Percentiles rank a stretch among this genome's conserved stretches.
These are phyloP conservation scores for Phortica variegata DNA, from an alignment of 1,140 invertebrate species.

Conservation along the genomic window DNA sequence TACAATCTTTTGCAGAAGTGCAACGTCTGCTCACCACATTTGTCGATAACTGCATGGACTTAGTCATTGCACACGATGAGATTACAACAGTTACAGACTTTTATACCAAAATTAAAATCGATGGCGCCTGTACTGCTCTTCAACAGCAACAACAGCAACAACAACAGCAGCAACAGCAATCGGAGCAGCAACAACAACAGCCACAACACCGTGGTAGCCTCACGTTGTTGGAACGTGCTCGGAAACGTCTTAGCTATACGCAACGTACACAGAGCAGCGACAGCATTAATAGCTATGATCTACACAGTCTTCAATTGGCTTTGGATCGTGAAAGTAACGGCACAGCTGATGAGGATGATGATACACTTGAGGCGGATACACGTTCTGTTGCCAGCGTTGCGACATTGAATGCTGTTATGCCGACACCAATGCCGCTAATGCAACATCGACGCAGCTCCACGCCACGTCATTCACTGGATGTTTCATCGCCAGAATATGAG, in stretches of 20 bases:
- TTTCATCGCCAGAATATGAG: slow-evolving; percentile 29
- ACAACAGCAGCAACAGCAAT: neutral
- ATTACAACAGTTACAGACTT: slow-evolving; percentile 49
- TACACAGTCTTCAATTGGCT: slow-evolving; percentile 39
- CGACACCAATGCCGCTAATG: slow-evolving; percentile 49
- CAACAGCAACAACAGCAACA: slow-evolving; percentile 23
- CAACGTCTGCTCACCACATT: slow-evolving; percentile 58
- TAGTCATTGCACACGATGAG: slow-evolving; percentile 64
- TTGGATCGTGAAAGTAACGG: slow-evolving; percentile 19
- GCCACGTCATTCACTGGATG: slow-evolving; percentile 38
- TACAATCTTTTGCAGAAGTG: slow-evolving; percentile 66
- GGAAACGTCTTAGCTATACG: slow-evolving; percentile 37
- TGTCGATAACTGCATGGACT: slow-evolving; percentile 60
- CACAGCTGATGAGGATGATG: slow-evolving; percentile 13
- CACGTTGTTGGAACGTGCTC: slow-evolving; percentile 1
- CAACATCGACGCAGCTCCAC: slow-evolving; percentile 45
- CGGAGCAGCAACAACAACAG: slow-evolving; percentile 6
- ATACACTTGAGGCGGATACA: slow-evolving; percentile 33
- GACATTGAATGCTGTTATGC: slow-evolving; percentile 25
- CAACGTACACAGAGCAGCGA: slow-evolving; percentile 48
- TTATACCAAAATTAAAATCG: slow-evolving; percentile 54
- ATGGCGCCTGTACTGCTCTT: slow-evolving; percentile 27
- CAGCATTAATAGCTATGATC: slow-evolving; percentile 37
- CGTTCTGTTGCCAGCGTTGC: slow-evolving; percentile 42
- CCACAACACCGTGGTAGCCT: slow-evolving; percentile 14